phyloP scores from a whole-genome alignment of 2,888 invertebrate genomes.

The Trichacis sp. region DNA sequence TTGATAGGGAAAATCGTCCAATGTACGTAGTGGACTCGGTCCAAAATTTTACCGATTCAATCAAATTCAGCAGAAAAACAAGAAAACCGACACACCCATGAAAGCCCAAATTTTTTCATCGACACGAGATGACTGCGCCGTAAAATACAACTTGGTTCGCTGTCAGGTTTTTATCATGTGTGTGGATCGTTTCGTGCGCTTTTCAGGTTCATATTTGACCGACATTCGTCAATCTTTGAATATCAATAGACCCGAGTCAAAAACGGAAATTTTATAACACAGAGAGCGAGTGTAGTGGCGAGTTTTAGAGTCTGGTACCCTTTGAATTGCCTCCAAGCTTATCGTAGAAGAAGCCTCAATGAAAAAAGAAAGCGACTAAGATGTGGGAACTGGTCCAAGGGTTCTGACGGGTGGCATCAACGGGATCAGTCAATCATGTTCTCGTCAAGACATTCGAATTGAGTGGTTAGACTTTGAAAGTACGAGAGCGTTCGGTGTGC shows the following conservation, averaged over 20 bases:
- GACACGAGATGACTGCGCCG: slow-evolving; percentile 36
- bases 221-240: too few relatives aligned
- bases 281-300: slow-evolving; percentile 29
- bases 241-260: too few relatives aligned
- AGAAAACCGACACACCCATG: slow-evolving; percentile 20
- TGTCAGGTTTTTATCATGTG: too few relatives aligned
- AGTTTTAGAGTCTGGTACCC: slow-evolving; percentile 36
- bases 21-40: slow-evolving; percentile 38
- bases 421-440: slow-evolving; percentile 44
- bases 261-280: not conserved
- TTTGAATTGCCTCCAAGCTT: slow-evolving; percentile 39
- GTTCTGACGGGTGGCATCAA: slow-evolving; percentile 45
- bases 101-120: slow-evolving; percentile 14
- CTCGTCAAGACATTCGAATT: slow-evolving; percentile 38
- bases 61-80: slow-evolving; percentile 13
- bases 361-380: slow-evolving; percentile 19
- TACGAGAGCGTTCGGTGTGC: slow-evolving; percentile 42
- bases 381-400: slow-evolving; percentile 38
- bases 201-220: too few relatives aligned
- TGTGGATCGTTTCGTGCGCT: too few relatives aligned
- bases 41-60: slow-evolving; percentile 26
- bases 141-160: not conserved
- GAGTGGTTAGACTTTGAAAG: slow-evolving; percentile 55
- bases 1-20: slow-evolving; percentile 41
- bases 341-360: slow-evolving; percentile 27